phyloP scores from a whole-genome alignment of 1,140 invertebrate genomes.

The Oedothorax gibbosus region DNA sequence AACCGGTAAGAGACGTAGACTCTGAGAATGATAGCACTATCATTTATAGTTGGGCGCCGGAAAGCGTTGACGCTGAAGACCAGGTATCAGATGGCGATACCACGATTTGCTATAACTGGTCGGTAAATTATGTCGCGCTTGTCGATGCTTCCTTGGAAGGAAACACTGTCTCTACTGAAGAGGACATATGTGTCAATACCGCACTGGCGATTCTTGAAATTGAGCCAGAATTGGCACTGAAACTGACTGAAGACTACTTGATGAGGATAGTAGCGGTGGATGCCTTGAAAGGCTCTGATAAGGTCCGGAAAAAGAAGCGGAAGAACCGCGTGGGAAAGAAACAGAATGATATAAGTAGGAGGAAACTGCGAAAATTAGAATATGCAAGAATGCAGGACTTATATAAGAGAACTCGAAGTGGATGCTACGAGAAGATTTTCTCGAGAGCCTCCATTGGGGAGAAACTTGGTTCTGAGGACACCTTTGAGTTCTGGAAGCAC shows the following conservation, averaged over 20 bases:
- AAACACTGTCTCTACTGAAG: background rate
- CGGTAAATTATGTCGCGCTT: too few relatives aligned
- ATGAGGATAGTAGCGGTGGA: background rate
- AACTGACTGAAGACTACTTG: background rate
- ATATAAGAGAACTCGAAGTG: background rate
- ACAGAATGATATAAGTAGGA: background rate
- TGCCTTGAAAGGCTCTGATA: too few relatives aligned
- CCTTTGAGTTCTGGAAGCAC: background rate
- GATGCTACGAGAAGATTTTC: background rate
- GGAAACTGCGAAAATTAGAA: background rate
- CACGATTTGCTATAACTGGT: too few relatives aligned
- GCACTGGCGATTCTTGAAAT: background rate
- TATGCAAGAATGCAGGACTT: background rate
- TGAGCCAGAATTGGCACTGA: background rate
- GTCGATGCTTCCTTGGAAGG: too few relatives aligned
- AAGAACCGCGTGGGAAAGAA: background rate
- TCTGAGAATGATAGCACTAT: background rate
- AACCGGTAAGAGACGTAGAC: background rate
- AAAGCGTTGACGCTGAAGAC: background rate
- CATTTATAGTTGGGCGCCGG: background rate
- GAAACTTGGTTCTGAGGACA: background rate
- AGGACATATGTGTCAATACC: background rate
- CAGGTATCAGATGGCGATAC: too few relatives aligned
- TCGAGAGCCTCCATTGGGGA: background rate
- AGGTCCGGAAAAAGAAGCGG: background rate